Conservation (phyloP, 1,140 invertebrate species). For the Drosophila virilis region DNA sequence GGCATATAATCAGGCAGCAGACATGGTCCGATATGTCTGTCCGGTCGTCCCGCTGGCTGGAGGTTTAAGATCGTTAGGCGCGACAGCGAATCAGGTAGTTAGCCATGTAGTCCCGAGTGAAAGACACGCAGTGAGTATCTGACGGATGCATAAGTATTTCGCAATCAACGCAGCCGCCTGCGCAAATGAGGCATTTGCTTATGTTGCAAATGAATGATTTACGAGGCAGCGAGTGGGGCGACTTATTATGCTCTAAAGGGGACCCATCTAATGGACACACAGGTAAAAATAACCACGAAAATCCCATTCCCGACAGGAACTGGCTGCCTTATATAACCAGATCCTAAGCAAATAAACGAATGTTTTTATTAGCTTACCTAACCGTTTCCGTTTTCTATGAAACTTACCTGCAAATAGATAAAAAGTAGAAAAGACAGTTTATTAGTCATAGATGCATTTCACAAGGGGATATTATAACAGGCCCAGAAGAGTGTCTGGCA, state of each 20-base stretch:
- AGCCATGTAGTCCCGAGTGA: constrained; percentile 11
- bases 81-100: constrained; percentile 71
- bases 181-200: constrained; percentile 70
- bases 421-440: constrained; percentile 27
- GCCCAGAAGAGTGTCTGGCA: neutral
- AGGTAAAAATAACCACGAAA: constrained; percentile 18
- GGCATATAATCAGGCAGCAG: constrained; percentile 24
- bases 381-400: constrained; percentile 64
- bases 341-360: constrained; percentile 68
- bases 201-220: constrained; percentile 54
- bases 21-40: constrained; percentile 18
- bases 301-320: constrained; percentile 29
- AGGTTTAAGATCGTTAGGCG: constrained; percentile 81
- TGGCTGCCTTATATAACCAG: constrained; percentile 18
- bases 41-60: constrained; percentile 17
- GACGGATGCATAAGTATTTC: constrained; percentile 43
- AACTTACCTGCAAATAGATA: constrained; percentile 66
- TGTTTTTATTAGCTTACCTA: constrained; percentile 77
- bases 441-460: constrained; percentile 63
- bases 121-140: constrained; percentile 33
- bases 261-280: constrained; percentile 47
- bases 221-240: constrained; percentile 37
- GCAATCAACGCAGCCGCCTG: constrained; percentile 52
- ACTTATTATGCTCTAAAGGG: constrained; percentile 40
- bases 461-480: constrained; percentile 51